These are phyloP conservation scores for Pharmacophagus antenor DNA, from an alignment of 2,888 invertebrate genomes.

Conservation along the genomic window DNA sequence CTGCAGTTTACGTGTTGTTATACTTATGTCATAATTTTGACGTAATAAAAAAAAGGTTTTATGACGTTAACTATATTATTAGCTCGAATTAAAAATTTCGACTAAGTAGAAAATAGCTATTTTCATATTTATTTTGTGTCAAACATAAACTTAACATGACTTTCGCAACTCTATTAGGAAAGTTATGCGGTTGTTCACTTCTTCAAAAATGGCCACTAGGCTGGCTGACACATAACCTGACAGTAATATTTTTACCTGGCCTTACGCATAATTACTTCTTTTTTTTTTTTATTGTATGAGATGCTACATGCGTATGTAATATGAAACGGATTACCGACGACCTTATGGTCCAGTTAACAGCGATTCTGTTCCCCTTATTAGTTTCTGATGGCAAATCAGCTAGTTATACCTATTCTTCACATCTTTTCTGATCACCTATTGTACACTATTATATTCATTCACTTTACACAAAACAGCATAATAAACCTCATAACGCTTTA, in stretches of 20 bases:
- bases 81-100: too few relatives aligned
- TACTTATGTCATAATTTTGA: too few relatives aligned
- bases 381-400: not conserved
- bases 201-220: not conserved
- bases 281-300: slow-evolving; percentile 11
- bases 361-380: slow-evolving; percentile 3
- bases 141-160: too few relatives aligned
- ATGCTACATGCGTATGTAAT: slow-evolving; percentile 13
- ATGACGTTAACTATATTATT: too few relatives aligned
- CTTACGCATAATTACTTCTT: not conserved
- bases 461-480: too few relatives aligned
- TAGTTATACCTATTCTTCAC: not conserved
- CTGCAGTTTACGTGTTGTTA: too few relatives aligned
- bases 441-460: not conserved
- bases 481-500: too few relatives aligned
- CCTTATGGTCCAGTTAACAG: slow-evolving; percentile 11
- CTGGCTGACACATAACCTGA: not conserved
- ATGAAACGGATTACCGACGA: slow-evolving; percentile 12
- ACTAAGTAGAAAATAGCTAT: too few relatives aligned
- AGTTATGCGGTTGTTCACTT: not conserved
- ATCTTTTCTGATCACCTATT: not conserved
- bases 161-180: too few relatives aligned
- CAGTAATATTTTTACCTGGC: not conserved
- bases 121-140: too few relatives aligned
- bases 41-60: too few relatives aligned